These are phyloP conservation scores for Steinernema scapterisci DNA, from an alignment of 2,888 invertebrate species.

Conservation along the genomic window DNA sequence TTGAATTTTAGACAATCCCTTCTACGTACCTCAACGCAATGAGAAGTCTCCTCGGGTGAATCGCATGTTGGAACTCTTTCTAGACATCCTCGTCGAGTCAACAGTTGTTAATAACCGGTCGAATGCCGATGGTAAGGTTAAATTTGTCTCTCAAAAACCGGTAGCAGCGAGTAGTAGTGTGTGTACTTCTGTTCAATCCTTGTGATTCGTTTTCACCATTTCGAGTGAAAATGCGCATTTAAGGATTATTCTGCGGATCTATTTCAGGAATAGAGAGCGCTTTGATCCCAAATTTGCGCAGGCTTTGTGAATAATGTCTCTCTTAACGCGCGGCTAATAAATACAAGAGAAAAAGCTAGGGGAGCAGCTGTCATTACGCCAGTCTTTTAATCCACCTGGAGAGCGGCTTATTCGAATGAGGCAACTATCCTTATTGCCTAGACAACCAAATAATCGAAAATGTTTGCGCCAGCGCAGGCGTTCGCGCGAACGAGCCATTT, in stretches of 20 bases:
- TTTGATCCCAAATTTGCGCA: too few relatives aligned
- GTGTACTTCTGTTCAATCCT: not conserved
- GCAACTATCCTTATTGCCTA: too few relatives aligned
- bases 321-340: too few relatives aligned
- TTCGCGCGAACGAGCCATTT: not conserved
- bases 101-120: slow-evolving; percentile 30
- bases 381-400: too few relatives aligned
- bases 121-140: slow-evolving; percentile 28
- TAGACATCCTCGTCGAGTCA: slow-evolving; percentile 31
- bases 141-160: slow-evolving; percentile 29
- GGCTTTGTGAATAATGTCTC: too few relatives aligned
- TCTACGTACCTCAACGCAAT: slow-evolving; percentile 12
- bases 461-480: too few relatives aligned
- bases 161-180: not conserved
- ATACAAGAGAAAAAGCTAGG: too few relatives aligned
- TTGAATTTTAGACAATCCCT: not conserved
- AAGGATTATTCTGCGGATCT: not conserved
- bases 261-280: too few relatives aligned
- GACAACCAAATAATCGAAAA: too few relatives aligned
- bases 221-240: not conserved
- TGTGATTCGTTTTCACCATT: not conserved
- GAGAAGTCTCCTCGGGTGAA: not conserved
- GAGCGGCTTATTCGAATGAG: too few relatives aligned
- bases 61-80: slow-evolving; percentile 24
- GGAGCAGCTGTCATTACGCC: too few relatives aligned